These are phyloP conservation scores for Rhamnusium bicolor DNA, from an alignment of 2,888 invertebrate genomes.

Conservation along the genomic window DNA sequence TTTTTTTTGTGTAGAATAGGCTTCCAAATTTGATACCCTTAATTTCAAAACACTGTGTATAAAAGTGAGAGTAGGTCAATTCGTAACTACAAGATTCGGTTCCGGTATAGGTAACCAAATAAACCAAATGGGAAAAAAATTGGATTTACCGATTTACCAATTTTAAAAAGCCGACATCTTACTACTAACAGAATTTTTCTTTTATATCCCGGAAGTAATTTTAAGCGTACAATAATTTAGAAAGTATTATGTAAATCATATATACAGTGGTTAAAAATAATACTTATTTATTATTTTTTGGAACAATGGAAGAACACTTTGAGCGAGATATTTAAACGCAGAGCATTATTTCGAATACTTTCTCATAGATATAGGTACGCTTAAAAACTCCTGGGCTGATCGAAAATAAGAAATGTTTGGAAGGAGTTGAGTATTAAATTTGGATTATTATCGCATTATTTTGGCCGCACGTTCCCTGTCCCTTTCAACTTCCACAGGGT, in stretches of 20 bases:
- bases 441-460: slow-evolving; percentile 72
- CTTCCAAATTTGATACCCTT: too few species aligned
- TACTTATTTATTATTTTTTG: background rate
- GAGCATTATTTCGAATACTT: too few species aligned
- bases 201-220: background rate
- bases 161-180: background rate
- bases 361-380: background rate
- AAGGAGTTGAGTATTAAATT: slow-evolving; percentile 4
- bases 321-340: background rate
- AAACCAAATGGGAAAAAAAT: too few species aligned
- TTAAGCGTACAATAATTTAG: background rate
- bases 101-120: too few species aligned
- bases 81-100: too few species aligned
- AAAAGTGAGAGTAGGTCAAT: too few species aligned
- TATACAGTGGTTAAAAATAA: too few species aligned
- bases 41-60: too few species aligned
- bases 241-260: too few species aligned
- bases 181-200: background rate
- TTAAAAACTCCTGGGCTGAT: background rate
- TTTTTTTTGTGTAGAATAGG: too few species aligned
- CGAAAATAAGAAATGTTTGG: slow-evolving; percentile 19
- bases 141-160: too few species aligned
- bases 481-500: slow-evolving; percentile 76
- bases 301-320: background rate
- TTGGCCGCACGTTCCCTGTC: slow-evolving; percentile 74